Conservation (phyloP, 2,113 vertebrate species). For the Percina caprodes region DNA sequence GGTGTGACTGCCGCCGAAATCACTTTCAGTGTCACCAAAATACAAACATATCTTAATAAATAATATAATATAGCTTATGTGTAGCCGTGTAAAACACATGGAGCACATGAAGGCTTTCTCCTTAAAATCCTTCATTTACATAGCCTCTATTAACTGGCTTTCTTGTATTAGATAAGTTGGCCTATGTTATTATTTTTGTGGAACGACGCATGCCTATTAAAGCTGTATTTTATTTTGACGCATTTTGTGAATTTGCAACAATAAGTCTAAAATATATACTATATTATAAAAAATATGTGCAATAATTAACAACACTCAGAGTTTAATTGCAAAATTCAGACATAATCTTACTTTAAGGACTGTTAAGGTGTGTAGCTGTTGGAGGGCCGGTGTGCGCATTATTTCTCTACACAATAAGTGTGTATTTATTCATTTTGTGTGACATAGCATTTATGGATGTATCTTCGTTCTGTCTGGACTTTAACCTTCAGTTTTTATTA, state of each 20-base stretch:
- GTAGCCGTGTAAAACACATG: background rate
- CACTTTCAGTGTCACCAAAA: background rate
- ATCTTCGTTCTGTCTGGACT: background rate
- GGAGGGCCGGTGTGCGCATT: background rate
- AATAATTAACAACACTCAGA: background rate
- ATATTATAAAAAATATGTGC: background rate
- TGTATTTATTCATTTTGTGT: too few relatives aligned
- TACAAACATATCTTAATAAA: too few relatives aligned
- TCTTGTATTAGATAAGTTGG: background rate
- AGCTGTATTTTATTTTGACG: background rate
- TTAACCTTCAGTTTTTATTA: background rate
- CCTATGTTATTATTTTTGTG: background rate
- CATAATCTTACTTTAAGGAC: background rate
- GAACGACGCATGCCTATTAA: background rate
- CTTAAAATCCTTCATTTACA: background rate
- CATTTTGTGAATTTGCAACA: background rate
- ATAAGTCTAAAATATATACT: background rate
- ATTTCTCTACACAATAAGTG: background rate
- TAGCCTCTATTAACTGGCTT: background rate
- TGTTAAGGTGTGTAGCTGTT: background rate
- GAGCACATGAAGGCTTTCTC: background rate
- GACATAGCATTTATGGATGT: background rate
- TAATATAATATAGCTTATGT: background rate
- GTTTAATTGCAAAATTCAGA: background rate
- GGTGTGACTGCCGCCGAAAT: background rate